phyloP scores from a whole-genome alignment of 2,113 vertebrate genomes.

The Percopsis transmontana region DNA sequence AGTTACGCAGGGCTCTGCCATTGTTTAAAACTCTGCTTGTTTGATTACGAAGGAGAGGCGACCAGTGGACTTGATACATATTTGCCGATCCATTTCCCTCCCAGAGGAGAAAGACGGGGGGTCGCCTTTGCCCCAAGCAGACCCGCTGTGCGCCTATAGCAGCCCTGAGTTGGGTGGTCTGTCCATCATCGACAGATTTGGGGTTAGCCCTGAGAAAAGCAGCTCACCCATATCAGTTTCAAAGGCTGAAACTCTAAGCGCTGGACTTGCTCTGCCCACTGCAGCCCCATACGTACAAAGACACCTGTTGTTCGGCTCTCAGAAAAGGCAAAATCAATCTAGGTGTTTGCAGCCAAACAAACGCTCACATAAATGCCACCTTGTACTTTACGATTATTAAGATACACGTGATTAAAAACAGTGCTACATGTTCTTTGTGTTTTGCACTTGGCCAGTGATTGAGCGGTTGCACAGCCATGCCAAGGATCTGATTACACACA shows the following conservation, averaged over 20 bases:
- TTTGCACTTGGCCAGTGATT: slow-evolving; percentile 25
- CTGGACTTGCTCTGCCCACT: slow-evolving; percentile 60
- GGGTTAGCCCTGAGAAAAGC: slow-evolving; percentile 80
- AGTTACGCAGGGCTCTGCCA: slow-evolving; percentile 31
- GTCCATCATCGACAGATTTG: slow-evolving; percentile 81
- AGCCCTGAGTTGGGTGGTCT: slow-evolving; percentile 81
- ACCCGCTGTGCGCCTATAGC: slow-evolving; percentile 71
- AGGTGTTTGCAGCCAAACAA: slow-evolving; percentile 75
- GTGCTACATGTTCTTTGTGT: slow-evolving; percentile 19
- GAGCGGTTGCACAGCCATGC: slow-evolving; percentile 14
- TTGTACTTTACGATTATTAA: slow-evolving; percentile 40
- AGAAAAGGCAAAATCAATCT: slow-evolving; percentile 69
- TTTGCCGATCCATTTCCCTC: slow-evolving; percentile 73
- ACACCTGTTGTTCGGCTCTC: slow-evolving; percentile 82
- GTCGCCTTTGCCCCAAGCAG: slow-evolving; percentile 63
- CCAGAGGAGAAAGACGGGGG: slow-evolving; percentile 69
- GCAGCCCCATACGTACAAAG: slow-evolving; percentile 75
- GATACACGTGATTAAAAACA: slow-evolving; percentile 35
- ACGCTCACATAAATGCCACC: slow-evolving; percentile 46
- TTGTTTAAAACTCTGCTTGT: slow-evolving; percentile 48
- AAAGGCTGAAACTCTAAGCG: slow-evolving; percentile 80
- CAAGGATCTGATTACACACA: slow-evolving; percentile 42
- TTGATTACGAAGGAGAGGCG: slow-evolving; percentile 66
- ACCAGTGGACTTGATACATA: slow-evolving; percentile 69
- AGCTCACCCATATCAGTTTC: slow-evolving; percentile 81